Evolutionary conservation across 2,888 invertebrate species (phyloP), one percentile per base, ranked within the genome.

Genomic region (Phyto melanocephala): DNA sequence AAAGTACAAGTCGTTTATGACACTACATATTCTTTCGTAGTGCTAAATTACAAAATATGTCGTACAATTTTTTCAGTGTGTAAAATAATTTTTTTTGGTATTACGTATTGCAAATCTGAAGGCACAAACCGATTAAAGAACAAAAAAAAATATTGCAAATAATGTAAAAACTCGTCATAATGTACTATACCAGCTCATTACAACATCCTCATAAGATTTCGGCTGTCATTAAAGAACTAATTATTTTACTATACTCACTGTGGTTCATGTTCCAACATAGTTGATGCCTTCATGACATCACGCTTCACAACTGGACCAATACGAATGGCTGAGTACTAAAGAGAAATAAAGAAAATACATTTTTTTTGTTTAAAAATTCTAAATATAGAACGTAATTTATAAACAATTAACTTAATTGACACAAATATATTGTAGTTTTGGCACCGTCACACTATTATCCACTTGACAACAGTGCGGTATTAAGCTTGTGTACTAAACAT

Each of bases 211-310:
- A 6, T 37, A 5, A 37, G 11, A 37, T 22, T 20, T 47, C 11
- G 47, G 20, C 10, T 47, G 4, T 22, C 20, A 47, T 42, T 42
- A n/a, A 42, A n/a, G 15, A 15, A 47, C 4, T 7, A 47, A 3
- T 5, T 28, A 28, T 28, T 28, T 28, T 28, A 5, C 7, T 52
- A 40, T 89, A 94, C 95, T 94, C 91, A 98, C 94, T 97, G 97
- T 80, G 96, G 95, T 89, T 99, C 99, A 92, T 99, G 98, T 90
- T 99, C 99, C 92, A 99, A 92, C 99, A 99, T 99, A 85, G 97
- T 97, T n/a, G 99, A 99, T 20, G 99, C 99, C 90, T 98, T 99
- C 97, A 99, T 99, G 52, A 99, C 98, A 92, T 99, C 99, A 90
- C 97, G 97, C 92, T 98, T 99, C 87, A 99, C 99, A 71, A 99